Evolutionary conservation across 2,888 invertebrate genomes (phyloP), one percentile per base, ranked within the genome.

Genomic region (Lithophane socia): DNA sequence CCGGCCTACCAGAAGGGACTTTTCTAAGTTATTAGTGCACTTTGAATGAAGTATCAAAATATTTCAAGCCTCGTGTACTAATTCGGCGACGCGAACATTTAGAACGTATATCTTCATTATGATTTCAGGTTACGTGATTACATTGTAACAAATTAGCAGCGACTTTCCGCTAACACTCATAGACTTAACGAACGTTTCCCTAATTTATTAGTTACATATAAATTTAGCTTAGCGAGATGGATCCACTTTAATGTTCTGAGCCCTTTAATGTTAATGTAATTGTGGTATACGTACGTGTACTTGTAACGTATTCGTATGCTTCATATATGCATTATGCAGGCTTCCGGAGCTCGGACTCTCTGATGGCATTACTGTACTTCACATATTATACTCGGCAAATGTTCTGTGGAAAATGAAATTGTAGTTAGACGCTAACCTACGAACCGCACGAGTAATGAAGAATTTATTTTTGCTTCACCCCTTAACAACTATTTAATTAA

Each of bases 261-360:
- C 24, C 66, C 64, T 75, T 64, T 82, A 74, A 80, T 85, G 79
- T 77, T 75, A 80, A 80, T 79, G 86, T 73, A 68, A 84, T 80
- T 85, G 74, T 82, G 72, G 77, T 80, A 61, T 73, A 73, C 66
- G 77, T 70, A 66, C 60, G 60, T 77, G 71, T 77, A 70, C 79
- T 69, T 74, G 75, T 79, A 64, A 47, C 60, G 84, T 84, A 79
- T 86, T 85, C 85, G 85, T 84, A 82, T 85, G 87, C 81, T 87
- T 89, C 83, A 85, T 88, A 84, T 85, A 89, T 90, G 86, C 90
- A 90, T 90, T 89, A 90, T 90, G 89, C 90, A 90, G 75, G 86
- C 84, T 90, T 89, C 90, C 88, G 88, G 86, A 79, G 88, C 79
- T 75, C 85, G 85, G 86, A 79, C 86, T 87, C 77, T 89, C 77